A percentile compares a stretch with the other conserved stretches of the same genome.
These are phyloP conservation scores for Cremastinae sp. DNA, from an alignment of 2,888 invertebrate genomes.

Conservation along the genomic window DNA sequence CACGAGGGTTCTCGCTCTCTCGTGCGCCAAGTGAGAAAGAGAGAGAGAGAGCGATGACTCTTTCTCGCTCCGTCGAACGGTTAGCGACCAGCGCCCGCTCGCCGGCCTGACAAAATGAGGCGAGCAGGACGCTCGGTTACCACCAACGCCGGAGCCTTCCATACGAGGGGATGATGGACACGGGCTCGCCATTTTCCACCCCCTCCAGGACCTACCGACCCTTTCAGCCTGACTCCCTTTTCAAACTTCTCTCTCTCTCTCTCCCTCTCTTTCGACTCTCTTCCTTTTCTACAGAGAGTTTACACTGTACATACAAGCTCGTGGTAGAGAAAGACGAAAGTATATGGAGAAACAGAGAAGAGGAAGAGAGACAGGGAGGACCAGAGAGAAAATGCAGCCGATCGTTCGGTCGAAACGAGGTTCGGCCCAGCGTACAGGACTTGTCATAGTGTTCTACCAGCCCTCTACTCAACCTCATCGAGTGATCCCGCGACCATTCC, in stretches of 20 bases:
- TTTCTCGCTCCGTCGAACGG: slow-evolving; percentile 58
- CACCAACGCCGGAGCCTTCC: slow-evolving; percentile 63
- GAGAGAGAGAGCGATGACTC: slow-evolving; percentile 33
- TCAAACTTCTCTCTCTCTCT: slow-evolving; percentile 57
- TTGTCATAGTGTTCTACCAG: slow-evolving; percentile 65
- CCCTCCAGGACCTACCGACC: slow-evolving; percentile 50
- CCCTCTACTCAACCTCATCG: slow-evolving; percentile 62
- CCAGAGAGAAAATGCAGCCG: slow-evolving; percentile 32
- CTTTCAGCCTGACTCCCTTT: slow-evolving; percentile 27
- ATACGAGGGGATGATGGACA: slow-evolving; percentile 72
- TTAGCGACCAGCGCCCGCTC: slow-evolving; percentile 50
- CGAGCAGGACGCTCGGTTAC: slow-evolving; percentile 67
- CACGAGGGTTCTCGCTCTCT: no score
- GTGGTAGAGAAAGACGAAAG: slow-evolving; percentile 32
- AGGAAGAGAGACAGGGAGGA: no score
- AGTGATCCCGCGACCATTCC: slow-evolving; percentile 50
- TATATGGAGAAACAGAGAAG: no score
- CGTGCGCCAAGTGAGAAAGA: not conserved
- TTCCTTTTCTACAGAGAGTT: slow-evolving; percentile 29
- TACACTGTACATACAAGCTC: slow-evolving; percentile 57
- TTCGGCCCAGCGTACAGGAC: slow-evolving; percentile 63
- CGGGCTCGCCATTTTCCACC: slow-evolving; percentile 70
- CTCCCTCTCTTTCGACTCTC: slow-evolving; percentile 55
- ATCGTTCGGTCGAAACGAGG: slow-evolving; percentile 69
- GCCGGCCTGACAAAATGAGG: slow-evolving; percentile 68